These are phyloP conservation scores for Lynx canadensis DNA, from an alignment of 2,113 vertebrate genomes.

Conservation along the genomic window DNA sequence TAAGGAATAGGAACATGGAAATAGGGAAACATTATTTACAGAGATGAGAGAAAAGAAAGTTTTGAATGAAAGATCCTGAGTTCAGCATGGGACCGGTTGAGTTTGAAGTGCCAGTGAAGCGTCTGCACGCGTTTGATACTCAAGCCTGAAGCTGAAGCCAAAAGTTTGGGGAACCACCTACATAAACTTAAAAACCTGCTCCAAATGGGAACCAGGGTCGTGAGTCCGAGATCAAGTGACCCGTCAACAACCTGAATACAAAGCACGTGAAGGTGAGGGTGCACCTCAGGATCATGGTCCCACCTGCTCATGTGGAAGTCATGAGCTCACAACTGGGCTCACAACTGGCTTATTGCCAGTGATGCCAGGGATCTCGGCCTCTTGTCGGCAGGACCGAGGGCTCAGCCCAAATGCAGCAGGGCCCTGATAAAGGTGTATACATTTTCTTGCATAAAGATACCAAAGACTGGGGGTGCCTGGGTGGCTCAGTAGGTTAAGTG, in stretches of 20 bases:
- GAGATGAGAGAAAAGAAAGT: neutral
- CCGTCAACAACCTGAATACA: neutral
- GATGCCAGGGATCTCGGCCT: neutral
- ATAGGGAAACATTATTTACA: neutral
- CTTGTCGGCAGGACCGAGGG: neutral
- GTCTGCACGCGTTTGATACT: neutral
- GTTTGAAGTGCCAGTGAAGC: neutral
- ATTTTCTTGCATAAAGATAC: neutral
- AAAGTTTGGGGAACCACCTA: no score
- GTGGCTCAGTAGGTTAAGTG: no score
- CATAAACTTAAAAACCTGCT: neutral
- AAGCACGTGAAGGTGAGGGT: neutral
- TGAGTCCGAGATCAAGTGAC: neutral
- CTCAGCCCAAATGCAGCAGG: neutral
- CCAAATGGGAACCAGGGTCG: neutral
- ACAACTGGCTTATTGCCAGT: neutral
- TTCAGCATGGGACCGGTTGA: neutral
- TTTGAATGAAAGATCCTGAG: neutral
- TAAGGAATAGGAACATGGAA: neutral
- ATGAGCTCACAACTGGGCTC: neutral
- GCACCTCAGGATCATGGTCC: neutral
- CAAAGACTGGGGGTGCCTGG: neutral
- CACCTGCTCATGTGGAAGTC: neutral
- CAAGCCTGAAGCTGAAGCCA: neutral
- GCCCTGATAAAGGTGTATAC: neutral